Conservation (phyloP, 2,888 invertebrate species). For the Nephrotoma guestfalica region DNA sequence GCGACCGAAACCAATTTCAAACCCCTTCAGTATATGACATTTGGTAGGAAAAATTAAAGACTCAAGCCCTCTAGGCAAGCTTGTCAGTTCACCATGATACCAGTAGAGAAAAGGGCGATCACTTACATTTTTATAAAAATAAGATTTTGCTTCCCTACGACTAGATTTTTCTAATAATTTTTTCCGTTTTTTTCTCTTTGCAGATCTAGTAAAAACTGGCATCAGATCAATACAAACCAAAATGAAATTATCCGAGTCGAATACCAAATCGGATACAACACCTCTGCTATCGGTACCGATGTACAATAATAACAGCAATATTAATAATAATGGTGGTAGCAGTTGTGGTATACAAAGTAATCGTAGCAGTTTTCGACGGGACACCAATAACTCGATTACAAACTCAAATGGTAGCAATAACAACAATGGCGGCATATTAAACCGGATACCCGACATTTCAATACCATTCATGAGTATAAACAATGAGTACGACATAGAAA, state of each 20-base stretch:
- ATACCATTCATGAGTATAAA: conserved; percentile 37
- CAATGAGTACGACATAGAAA: conserved; percentile 47
- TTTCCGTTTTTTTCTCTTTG: neutral
- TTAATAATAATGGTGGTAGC: neutral
- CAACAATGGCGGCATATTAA: conserved; percentile 31
- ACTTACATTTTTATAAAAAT: no score
- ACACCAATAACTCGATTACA: neutral
- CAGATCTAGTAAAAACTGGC: conserved; percentile 1
- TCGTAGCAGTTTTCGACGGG: conserved; percentile 1
- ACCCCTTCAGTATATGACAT: no score
- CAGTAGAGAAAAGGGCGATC: no score
- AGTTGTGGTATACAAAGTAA: neutral
- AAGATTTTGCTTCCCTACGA: no score
- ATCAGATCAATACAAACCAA: neutral
- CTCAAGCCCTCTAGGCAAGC: no score
- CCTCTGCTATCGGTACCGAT: neutral
- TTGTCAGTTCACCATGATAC: no score
- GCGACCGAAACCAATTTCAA: no score
- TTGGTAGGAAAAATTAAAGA: no score
- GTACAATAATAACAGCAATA: neutral
- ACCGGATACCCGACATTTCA: conserved; percentile 38
- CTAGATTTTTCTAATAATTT: neutral
- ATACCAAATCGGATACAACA: conserved; percentile 1
- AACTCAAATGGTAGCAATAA: neutral
- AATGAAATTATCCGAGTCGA: conserved; percentile 4